Evolutionary conservation across 1,140 invertebrate species (phyloP).

Genomic region (Battus philenor): DNA sequence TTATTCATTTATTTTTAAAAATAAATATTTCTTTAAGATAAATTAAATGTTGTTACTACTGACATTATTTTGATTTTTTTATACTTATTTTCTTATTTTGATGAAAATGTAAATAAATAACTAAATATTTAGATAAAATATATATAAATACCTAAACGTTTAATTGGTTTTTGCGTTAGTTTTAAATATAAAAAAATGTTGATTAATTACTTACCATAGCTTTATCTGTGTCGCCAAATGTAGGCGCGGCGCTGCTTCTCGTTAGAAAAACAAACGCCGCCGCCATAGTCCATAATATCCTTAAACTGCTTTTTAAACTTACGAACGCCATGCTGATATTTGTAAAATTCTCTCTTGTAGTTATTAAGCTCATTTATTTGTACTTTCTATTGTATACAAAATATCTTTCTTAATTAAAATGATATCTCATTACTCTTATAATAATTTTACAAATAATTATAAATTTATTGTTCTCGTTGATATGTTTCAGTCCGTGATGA

Average conservation of each 20-base stretch:
- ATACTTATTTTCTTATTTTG: no score
- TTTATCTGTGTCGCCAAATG: constrained; percentile 54
- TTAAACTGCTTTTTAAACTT: constrained; percentile 46
- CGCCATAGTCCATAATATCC: constrained; percentile 48
- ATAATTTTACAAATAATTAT: constrained; percentile 11
- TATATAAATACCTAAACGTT: no score
- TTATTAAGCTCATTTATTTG: constrained; percentile 54
- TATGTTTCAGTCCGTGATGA: constrained; percentile 22
- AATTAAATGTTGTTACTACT: no score
- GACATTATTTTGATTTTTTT: no score
- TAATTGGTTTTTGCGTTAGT: not conserved
- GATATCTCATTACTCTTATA: constrained; percentile 43
- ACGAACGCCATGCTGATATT: constrained; percentile 46
- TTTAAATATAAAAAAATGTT: not conserved
- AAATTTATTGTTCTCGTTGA: constrained; percentile 25
- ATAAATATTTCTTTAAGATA: no score
- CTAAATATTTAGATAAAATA: no score
- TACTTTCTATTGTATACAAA: constrained; percentile 27
- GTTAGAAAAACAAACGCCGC: constrained; percentile 45
- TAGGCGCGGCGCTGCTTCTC: constrained; percentile 54
- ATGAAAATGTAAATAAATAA: no score
- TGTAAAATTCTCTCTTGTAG: constrained; percentile 32
- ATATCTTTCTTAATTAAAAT: constrained; percentile 33
- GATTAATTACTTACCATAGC: constrained; percentile 53
- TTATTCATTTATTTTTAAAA: no score